These are phyloP conservation scores for Mayetiola destructor DNA, from an alignment of 2,888 invertebrate species.

Conservation along the genomic window DNA sequence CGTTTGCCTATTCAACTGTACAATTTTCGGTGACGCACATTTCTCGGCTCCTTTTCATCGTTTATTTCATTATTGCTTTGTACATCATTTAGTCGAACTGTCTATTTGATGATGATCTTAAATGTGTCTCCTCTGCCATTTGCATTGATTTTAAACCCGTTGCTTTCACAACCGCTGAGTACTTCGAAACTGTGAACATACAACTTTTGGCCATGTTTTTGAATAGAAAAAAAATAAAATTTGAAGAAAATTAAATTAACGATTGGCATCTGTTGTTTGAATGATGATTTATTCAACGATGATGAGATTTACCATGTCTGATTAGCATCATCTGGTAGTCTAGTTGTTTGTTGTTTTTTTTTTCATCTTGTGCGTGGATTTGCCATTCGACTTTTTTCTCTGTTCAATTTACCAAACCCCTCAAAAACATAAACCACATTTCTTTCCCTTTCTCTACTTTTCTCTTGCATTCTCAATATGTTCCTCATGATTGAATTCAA, in stretches of 20 bases:
- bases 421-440: neutral
- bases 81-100: no score
- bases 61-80: no score
- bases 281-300: constrained; percentile 10
- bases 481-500: neutral
- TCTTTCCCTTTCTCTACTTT: no score
- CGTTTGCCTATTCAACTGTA: no score
- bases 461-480: no score
- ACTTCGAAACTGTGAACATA: neutral
- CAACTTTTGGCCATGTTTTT: neutral
- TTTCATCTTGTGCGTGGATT: neutral
- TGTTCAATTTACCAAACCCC: neutral
- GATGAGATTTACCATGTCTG: constrained; percentile 8
- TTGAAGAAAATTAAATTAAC: constrained; percentile 4
- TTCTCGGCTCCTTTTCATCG: no score
- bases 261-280: constrained; percentile 13
- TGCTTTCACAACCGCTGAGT: neutral
- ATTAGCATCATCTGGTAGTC: constrained; percentile 12
- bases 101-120: constrained; percentile 4
- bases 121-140: no score
- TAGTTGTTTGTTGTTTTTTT: neutral
- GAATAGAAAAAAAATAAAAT: constrained; percentile 2
- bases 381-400: neutral
- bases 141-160: constrained; percentile 7
- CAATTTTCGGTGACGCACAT: no score